phyloP scores from a whole-genome alignment of 2,113 vertebrate genomes.

The Calyptomena viridis region DNA sequence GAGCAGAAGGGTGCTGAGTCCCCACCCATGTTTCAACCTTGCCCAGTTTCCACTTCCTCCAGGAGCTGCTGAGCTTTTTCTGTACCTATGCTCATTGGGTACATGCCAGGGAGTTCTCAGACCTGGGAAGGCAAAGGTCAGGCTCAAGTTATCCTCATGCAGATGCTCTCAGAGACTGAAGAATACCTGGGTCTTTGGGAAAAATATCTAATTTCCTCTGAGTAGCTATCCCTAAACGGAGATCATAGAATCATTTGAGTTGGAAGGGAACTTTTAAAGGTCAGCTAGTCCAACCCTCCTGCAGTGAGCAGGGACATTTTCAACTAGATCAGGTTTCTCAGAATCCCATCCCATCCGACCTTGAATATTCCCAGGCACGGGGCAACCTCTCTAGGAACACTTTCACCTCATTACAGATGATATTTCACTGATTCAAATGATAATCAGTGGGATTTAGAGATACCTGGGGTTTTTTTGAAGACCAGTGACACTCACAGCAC shows the following conservation, averaged over 20 bases:
- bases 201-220: background rate
- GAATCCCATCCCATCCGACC: background rate
- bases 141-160: background rate
- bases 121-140: background rate
- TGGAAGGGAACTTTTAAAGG: background rate
- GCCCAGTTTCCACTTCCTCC: background rate
- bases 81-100: accelerated
- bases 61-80: background rate
- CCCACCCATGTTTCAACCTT: background rate
- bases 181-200: background rate
- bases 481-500: background rate
- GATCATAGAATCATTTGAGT: background rate
- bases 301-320: background rate
- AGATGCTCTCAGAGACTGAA: constrained; percentile 14
- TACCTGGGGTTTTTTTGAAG: background rate
- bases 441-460: background rate
- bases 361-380: background rate
- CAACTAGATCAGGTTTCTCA: background rate
- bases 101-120: accelerated
- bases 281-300: background rate
- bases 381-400: background rate
- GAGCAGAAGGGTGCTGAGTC: background rate
- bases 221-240: background rate
- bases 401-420: background rate
- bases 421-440: background rate